A percentile compares a stretch with the other conserved stretches of the same genome.
phyloP scores from a whole-genome alignment of 2,888 invertebrate genomes.

The Hyppa rectilinea region DNA sequence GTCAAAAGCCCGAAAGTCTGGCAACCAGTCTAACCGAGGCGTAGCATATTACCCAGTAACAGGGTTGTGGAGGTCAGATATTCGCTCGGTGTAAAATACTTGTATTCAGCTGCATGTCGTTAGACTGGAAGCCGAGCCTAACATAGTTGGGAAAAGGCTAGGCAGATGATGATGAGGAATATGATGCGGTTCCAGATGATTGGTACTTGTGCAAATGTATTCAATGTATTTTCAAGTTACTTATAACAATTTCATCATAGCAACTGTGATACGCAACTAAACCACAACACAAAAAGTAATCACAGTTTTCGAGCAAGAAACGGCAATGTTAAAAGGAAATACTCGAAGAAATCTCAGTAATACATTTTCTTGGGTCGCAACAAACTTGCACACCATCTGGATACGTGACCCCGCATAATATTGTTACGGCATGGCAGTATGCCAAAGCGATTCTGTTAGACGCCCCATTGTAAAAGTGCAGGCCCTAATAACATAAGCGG shows the following conservation, averaged over 20 bases:
- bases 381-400: constrained; percentile 61
- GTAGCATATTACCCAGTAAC: too few species aligned
- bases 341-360: constrained; percentile 51
- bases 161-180: too few species aligned
- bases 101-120: too few species aligned
- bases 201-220: too few species aligned
- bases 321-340: constrained; percentile 43
- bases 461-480: constrained; percentile 40
- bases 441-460: constrained; percentile 52
- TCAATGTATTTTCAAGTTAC: constrained; percentile 28
- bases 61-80: too few species aligned
- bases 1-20: too few species aligned
- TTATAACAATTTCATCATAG: neutral
- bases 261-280: neutral
- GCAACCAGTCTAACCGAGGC: too few species aligned
- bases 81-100: too few species aligned
- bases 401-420: constrained; percentile 59
- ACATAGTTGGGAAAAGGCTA: too few species aligned
- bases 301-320: constrained; percentile 26
- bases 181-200: neutral
- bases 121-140: too few species aligned
- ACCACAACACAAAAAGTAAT: constrained; percentile 26
- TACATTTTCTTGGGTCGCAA: constrained; percentile 46
- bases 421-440: constrained; percentile 59
- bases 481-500: too few species aligned